Conservation (phyloP, 2,797 vertebrate species). For the Siniperca scherzeri region DNA sequence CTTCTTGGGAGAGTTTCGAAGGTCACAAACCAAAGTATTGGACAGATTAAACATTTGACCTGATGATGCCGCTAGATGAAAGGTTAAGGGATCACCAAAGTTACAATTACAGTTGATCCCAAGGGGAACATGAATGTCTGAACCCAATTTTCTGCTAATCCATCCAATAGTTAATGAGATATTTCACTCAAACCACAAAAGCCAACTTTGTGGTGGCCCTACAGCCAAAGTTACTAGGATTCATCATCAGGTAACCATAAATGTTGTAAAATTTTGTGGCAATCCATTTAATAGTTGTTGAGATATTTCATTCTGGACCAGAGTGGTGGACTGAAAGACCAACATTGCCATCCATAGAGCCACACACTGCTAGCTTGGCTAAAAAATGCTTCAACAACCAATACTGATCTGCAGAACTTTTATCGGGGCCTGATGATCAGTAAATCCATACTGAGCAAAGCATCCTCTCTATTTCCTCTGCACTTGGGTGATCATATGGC, state of each 20-base stretch:
- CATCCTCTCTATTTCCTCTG: constrained; percentile 29
- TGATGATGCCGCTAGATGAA: background rate
- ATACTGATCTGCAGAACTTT: constrained; percentile 6
- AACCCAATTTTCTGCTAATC: background rate
- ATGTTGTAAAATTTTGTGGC: too few relatives aligned
- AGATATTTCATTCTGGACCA: background rate
- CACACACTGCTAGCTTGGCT: background rate
- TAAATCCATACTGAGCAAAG: background rate
- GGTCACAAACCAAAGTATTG: background rate
- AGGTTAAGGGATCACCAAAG: background rate
- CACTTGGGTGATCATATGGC: constrained; percentile 27
- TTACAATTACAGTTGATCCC: background rate
- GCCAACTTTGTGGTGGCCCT: background rate
- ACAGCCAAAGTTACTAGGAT: background rate
- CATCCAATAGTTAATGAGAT: background rate
- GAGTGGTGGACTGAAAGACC: background rate
- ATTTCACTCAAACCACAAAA: background rate
- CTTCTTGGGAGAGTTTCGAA: background rate
- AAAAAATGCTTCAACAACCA: constrained; percentile 9
- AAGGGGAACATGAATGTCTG: too few relatives aligned
- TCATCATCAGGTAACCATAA: background rate
- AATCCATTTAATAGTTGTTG: background rate
- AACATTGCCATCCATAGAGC: background rate
- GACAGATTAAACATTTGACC: background rate
- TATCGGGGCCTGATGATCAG: background rate